Conservation (phyloP, 2,888 invertebrate genomes). For the Macaria notata region DNA sequence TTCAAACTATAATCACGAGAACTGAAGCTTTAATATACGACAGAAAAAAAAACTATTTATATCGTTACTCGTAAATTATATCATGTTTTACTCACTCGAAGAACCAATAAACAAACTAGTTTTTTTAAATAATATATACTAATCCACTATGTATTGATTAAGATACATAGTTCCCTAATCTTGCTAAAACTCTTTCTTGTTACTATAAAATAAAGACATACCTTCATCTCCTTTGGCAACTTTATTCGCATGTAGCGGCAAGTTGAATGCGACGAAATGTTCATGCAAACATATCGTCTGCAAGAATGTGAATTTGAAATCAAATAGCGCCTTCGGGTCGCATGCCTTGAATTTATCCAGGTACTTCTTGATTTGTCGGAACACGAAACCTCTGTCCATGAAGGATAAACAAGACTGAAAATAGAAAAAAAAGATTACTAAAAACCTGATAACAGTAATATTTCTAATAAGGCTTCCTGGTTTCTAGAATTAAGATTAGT, state of each 20-base stretch:
- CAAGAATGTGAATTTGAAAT: conserved; percentile 95
- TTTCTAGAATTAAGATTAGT: no score
- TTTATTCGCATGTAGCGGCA: conserved; percentile 89
- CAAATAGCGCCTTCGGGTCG: conserved; percentile 90
- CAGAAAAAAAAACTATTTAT: no score
- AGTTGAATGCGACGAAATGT: conserved; percentile 95
- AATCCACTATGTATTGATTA: no score
- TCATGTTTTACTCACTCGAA: no score
- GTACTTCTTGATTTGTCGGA: conserved; percentile 93
- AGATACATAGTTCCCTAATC: background rate
- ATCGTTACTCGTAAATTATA: no score
- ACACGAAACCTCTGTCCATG: conserved; percentile 97
- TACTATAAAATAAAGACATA: conserved; percentile 30
- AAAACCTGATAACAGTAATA: no score
- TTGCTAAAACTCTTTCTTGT: no score
- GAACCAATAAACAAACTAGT: no score
- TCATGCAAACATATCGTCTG: conserved; percentile 96
- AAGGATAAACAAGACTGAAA: conserved; percentile 92
- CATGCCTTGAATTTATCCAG: conserved; percentile 92
- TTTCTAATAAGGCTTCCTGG: no score
- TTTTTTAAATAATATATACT: no score
- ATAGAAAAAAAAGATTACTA: conserved; percentile 22
- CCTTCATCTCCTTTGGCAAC: conserved; percentile 67
- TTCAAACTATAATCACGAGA: no score
- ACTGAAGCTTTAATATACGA: no score